Evolutionary conservation across 2,797 vertebrate species (phyloP).

Genomic region (Hephaestus fuliginosus): DNA sequence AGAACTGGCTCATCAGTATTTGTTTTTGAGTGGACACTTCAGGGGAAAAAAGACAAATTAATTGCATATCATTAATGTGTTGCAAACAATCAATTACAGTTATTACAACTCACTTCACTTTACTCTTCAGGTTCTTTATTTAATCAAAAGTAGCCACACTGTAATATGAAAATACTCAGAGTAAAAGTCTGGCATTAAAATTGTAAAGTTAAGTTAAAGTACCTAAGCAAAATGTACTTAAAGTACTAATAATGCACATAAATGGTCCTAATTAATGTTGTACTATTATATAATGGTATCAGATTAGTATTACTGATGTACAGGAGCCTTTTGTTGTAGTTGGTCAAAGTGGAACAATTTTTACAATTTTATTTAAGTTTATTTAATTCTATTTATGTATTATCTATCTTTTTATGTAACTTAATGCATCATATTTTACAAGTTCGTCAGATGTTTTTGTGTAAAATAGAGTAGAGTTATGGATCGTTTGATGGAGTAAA

Average conservation of each 20-base stretch:
- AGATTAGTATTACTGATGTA: neutral
- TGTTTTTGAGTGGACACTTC: neutral
- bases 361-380: neutral
- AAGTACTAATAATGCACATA: neutral
- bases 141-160: neutral
- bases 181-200: neutral
- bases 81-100: neutral
- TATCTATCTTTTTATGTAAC: neutral
- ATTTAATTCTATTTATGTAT: neutral
- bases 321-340: neutral
- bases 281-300: neutral
- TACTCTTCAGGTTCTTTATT: neutral
- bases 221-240: neutral
- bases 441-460: neutral
- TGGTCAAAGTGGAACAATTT: neutral
- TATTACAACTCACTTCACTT: neutral
- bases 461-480: neutral
- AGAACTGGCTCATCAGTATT: neutral
- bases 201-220: neutral
- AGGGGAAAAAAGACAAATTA: neutral
- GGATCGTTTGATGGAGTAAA: too few relatives aligned
- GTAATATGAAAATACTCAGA: neutral
- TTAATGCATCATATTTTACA: neutral
- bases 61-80: neutral
- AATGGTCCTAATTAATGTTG: neutral